A percentile compares a stretch with the other conserved stretches of the same genome.
Conservation (phyloP, 2,797 vertebrate species). For the Enteromius anoplus region DNA sequence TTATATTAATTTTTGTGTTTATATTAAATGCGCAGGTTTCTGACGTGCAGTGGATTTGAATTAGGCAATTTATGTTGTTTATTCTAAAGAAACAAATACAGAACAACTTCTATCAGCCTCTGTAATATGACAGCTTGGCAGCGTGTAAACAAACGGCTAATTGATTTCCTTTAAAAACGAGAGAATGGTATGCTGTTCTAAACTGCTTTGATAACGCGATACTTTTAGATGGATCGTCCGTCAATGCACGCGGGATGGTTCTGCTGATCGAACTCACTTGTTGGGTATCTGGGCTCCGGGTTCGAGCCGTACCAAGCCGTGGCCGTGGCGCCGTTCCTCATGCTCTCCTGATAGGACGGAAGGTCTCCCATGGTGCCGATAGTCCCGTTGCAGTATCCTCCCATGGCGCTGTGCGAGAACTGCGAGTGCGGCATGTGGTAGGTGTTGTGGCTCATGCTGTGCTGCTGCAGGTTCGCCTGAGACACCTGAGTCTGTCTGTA, state of each 20-base stretch:
- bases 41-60: background rate
- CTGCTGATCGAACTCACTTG: slow-evolving; percentile 80
- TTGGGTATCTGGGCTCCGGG: slow-evolving; percentile 88
- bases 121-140: background rate
- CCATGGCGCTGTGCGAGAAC: slow-evolving; percentile 84
- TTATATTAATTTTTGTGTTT: background rate
- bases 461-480: slow-evolving; percentile 77
- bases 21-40: background rate
- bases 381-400: slow-evolving; percentile 88
- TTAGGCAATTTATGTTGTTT: background rate
- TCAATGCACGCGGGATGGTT: background rate
- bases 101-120: too few species aligned
- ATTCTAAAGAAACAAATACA: background rate
- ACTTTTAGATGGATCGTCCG: background rate
- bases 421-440: slow-evolving; percentile 86
- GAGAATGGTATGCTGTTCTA: background rate
- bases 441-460: slow-evolving; percentile 65
- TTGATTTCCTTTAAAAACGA: background rate
- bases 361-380: slow-evolving; percentile 86
- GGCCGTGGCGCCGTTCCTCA: slow-evolving; percentile 81
- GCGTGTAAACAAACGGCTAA: background rate
- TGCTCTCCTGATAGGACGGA: slow-evolving; percentile 86
- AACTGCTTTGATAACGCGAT: background rate
- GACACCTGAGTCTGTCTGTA: slow-evolving; percentile 77
- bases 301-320: slow-evolving; percentile 87